Percentiles rank a stretch among this genome's conserved stretches.
Conservation (phyloP, 2,797 vertebrate genomes). For the Tangara arthus region DNA sequence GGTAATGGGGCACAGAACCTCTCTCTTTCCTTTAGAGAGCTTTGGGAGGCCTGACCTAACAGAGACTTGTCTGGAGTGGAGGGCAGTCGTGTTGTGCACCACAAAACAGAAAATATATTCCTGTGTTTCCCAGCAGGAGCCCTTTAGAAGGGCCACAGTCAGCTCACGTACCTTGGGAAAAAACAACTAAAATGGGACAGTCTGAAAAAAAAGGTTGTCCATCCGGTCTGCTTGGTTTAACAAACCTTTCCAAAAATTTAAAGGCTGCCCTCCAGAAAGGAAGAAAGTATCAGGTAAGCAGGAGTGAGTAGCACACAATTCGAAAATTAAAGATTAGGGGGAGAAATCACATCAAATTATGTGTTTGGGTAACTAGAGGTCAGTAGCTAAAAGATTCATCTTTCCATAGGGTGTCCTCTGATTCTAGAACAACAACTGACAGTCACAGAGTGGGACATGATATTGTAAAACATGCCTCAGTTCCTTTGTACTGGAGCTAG, state of each 20-base stretch:
- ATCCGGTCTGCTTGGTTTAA: background rate
- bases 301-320: background rate
- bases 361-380: background rate
- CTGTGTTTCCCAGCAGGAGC: background rate
- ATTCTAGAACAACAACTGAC: background rate
- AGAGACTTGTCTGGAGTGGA: background rate
- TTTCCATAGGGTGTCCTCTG: background rate
- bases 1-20: background rate
- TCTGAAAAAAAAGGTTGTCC: background rate
- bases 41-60: background rate
- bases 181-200: background rate
- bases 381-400: background rate
- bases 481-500: background rate
- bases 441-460: background rate
- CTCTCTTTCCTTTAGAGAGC: background rate
- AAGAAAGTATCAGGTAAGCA: background rate
- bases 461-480: background rate
- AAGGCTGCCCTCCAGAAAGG: background rate
- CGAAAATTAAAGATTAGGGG: background rate
- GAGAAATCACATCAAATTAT: background rate
- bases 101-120: background rate
- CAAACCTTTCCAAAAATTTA: background rate
- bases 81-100: rapidly evolving
- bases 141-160: background rate
- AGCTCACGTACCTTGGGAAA: background rate